Evolutionary conservation across 2,888 invertebrate species (phyloP).

Genomic region (Palloptera scutellata): DNA sequence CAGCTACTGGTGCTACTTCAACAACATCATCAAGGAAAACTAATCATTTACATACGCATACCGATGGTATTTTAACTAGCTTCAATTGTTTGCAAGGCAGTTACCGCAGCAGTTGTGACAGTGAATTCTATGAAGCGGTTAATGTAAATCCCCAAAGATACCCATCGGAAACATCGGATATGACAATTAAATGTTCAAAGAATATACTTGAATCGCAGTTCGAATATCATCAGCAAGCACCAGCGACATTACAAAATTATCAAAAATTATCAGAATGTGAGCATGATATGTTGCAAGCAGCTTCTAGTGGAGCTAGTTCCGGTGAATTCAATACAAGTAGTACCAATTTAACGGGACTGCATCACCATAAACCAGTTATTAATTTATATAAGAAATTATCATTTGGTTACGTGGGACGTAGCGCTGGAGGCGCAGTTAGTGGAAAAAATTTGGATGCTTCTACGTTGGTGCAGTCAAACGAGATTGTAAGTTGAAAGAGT

Average conservation of each 20-base stretch:
- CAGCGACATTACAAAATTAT: slow-evolving; percentile 52
- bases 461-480: slow-evolving; percentile 23
- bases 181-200: slow-evolving; percentile 48
- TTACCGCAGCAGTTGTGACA: slow-evolving; percentile 56
- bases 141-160: slow-evolving; percentile 37
- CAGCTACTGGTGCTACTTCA: slow-evolving; percentile 16
- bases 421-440: background rate
- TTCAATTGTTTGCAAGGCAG: slow-evolving; percentile 58
- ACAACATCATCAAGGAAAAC: slow-evolving; percentile 16
- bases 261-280: slow-evolving; percentile 53
- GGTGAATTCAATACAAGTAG: slow-evolving; percentile 47
- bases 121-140: slow-evolving; percentile 55
- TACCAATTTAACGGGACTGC: slow-evolving; percentile 11
- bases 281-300: slow-evolving; percentile 42
- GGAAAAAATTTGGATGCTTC: slow-evolving; percentile 26
- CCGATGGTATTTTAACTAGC: slow-evolving; percentile 46
- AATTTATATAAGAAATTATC: slow-evolving; percentile 45
- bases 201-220: slow-evolving; percentile 43
- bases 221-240: slow-evolving; percentile 38
- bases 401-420: slow-evolving; percentile 43
- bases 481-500: slow-evolving; percentile 33
- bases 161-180: slow-evolving; percentile 21
- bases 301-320: slow-evolving; percentile 47
- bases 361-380: slow-evolving; percentile 6
- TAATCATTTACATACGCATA: slow-evolving; percentile 31